A percentile compares a stretch with the other conserved stretches of the same genome.
These are phyloP conservation scores for Phoxinus dragarum DNA, from an alignment of 2,797 vertebrate species.

Conservation along the genomic window DNA sequence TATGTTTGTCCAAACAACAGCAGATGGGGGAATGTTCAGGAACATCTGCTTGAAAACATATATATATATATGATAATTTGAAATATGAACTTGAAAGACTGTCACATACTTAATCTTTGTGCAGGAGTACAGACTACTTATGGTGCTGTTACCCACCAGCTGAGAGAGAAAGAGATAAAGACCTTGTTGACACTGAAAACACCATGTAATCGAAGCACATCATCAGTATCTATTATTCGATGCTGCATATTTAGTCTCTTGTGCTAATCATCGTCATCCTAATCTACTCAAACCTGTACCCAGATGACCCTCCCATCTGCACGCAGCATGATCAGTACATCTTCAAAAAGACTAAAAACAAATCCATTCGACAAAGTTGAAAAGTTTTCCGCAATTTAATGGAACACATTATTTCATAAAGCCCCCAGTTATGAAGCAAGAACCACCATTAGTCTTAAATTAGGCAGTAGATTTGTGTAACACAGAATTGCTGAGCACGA, in stretches of 20 bases:
- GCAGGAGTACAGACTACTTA: neutral
- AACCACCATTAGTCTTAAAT: constrained; percentile 26
- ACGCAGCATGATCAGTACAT: neutral
- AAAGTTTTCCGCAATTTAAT: neutral
- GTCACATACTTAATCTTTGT: constrained; percentile 24
- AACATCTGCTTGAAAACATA: neutral
- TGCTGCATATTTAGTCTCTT: constrained; percentile 39
- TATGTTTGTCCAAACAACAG: constrained; percentile 9
- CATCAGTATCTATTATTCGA: constrained; percentile 49
- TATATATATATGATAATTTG: neutral
- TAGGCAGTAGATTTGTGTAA: neutral
- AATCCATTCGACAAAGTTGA: neutral
- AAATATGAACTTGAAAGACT: constrained; percentile 3
- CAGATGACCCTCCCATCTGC: constrained; percentile 17
- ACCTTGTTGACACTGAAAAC: constrained; percentile 35
- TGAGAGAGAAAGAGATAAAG: constrained; percentile 15
- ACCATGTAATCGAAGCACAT: constrained; percentile 46
- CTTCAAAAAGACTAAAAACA: constrained; percentile 5
- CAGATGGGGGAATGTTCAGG: neutral
- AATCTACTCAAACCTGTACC: constrained; percentile 12
- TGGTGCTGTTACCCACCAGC: constrained; percentile 1
- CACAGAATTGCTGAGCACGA: neutral
- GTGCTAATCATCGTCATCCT: constrained; percentile 8
- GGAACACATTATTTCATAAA: neutral
- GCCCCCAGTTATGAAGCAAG: constrained; percentile 29